Conservation (phyloP, 2,113 vertebrate genomes). For the Dicrurus megarhynchus region DNA sequence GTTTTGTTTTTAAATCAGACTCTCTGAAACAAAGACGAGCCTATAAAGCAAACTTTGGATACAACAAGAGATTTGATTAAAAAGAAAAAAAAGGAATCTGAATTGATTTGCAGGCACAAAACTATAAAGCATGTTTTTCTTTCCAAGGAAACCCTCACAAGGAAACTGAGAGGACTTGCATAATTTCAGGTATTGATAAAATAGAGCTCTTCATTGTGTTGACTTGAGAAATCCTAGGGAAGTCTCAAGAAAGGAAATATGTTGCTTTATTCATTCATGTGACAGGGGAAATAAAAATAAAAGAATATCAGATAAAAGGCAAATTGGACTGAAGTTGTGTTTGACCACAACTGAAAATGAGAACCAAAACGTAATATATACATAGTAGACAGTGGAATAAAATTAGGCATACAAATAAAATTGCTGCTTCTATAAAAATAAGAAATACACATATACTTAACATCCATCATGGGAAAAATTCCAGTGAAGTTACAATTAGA, state of each 20-base stretch:
- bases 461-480: slow-evolving; percentile 21
- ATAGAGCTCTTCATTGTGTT: neutral
- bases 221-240: neutral
- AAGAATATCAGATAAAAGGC: neutral
- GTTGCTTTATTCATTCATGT: neutral
- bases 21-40: neutral
- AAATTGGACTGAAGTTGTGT: neutral
- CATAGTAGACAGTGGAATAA: neutral
- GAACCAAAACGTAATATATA: neutral
- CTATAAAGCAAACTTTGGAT: neutral
- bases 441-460: neutral
- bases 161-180: neutral
- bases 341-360: neutral
- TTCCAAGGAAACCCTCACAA: neutral
- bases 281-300: neutral
- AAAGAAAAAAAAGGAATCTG: neutral
- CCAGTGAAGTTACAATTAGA: slow-evolving; percentile 7
- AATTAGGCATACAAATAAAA: slow-evolving; percentile 21
- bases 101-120: neutral
- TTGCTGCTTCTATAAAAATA: neutral
- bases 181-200: neutral
- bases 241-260: neutral
- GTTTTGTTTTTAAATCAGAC: neutral
- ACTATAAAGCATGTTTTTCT: neutral
- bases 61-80: neutral